A percentile compares a stretch with the other conserved stretches of the same genome.
These are phyloP conservation scores for Brotula barbata DNA, from an alignment of 2,797 vertebrate species.

Conservation along the genomic window DNA sequence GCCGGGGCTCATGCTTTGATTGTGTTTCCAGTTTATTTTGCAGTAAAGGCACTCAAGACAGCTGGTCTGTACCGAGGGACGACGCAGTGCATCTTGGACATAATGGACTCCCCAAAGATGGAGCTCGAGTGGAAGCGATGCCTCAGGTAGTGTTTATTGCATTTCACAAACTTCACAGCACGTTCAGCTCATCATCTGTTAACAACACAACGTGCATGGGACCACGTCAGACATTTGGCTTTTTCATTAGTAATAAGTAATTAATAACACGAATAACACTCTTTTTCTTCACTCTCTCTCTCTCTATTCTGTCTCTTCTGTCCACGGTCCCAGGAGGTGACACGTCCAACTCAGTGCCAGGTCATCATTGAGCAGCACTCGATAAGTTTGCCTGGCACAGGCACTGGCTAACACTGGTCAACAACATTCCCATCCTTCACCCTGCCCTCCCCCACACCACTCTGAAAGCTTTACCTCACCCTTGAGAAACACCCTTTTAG, in stretches of 20 bases:
- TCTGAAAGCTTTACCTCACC: background rate
- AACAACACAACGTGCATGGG: too few relatives aligned
- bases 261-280: background rate
- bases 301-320: conserved; percentile 21
- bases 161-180: too few relatives aligned
- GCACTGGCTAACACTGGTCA: conserved; percentile 70
- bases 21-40: conserved; percentile 72
- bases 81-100: conserved; percentile 49
- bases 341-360: conserved; percentile 66
- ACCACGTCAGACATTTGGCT: too few relatives aligned
- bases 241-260: too few relatives aligned
- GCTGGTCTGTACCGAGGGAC: conserved; percentile 76
- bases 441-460: background rate
- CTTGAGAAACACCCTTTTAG: conserved; percentile 3
- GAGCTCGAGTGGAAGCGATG: conserved; percentile 58
- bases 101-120: conserved; percentile 65
- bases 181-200: too few relatives aligned
- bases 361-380: conserved; percentile 77
- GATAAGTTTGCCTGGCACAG: conserved; percentile 69
- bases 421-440: conserved; percentile 3
- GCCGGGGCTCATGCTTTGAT: conserved; percentile 16
- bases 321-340: conserved; percentile 37
- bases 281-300: conserved; percentile 16
- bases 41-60: conserved; percentile 74
- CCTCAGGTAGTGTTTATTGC: conserved; percentile 76